Evolutionary conservation across 2,888 invertebrate species (phyloP).

Genomic region (Eudasyphora cyanicolor): DNA sequence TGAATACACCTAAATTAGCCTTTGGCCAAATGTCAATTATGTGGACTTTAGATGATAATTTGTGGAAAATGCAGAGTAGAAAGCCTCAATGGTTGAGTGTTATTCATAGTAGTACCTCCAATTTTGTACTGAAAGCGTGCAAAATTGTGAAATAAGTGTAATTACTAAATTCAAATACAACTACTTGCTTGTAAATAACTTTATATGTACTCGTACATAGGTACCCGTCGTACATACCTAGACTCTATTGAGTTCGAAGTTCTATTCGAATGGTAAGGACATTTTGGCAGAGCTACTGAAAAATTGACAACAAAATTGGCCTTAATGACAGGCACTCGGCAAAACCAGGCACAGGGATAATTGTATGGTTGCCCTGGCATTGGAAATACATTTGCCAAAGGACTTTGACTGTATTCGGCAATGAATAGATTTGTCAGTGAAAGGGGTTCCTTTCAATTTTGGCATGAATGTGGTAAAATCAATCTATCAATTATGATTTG

Average conservation of each 20-base stretch:
- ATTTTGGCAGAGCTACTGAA: slow-evolving; percentile 29
- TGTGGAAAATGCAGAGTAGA: slow-evolving; percentile 50
- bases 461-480: slow-evolving; percentile 33
- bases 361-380: slow-evolving; percentile 12
- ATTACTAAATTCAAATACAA: slow-evolving; percentile 42
- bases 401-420: slow-evolving; percentile 8
- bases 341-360: neutral
- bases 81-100: no score
- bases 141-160: slow-evolving; percentile 61
- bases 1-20: slow-evolving; percentile 55
- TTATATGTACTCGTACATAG: no score
- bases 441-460: slow-evolving; percentile 25
- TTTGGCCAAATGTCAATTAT: slow-evolving; percentile 36
- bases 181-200: slow-evolving; percentile 43
- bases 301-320: slow-evolving; percentile 61
- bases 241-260: neutral
- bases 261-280: no score
- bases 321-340: slow-evolving; percentile 59
- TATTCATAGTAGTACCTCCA: no score
- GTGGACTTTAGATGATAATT: slow-evolving; percentile 50
- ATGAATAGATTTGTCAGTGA: slow-evolving; percentile 14
- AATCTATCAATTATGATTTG: slow-evolving; percentile 52
- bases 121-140: no score
- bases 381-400: neutral
- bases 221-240: no score